A percentile compares a stretch with the other conserved stretches of the same genome.
Evolutionary conservation across 2,797 vertebrate genomes (phyloP).

Genomic region (Garrulus glandarius): DNA sequence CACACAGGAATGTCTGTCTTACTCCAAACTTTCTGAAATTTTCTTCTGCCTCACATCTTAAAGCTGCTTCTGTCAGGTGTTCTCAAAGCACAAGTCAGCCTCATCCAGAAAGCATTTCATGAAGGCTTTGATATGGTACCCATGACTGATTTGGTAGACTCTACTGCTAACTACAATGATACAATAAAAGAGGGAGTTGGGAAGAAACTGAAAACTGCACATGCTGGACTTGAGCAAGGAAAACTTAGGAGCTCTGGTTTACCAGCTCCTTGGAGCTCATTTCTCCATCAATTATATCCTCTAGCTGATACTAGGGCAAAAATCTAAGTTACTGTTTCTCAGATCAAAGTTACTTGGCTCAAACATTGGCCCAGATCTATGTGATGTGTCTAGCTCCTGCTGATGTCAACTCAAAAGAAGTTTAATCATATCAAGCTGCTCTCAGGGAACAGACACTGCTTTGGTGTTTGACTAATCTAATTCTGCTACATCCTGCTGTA

Average conservation of each 20-base stretch:
- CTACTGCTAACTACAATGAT: not conserved
- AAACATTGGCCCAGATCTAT: not conserved
- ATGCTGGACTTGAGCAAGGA: not conserved
- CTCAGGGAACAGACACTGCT: not conserved
- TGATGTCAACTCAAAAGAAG: not conserved
- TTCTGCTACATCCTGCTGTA: not conserved
- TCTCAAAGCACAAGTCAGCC: not conserved
- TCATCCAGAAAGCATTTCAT: not conserved
- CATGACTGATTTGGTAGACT: not conserved
- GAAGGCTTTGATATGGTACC: not conserved
- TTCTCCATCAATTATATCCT: not conserved
- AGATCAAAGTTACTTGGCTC: not conserved
- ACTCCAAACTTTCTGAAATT: not conserved
- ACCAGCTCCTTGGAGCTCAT: not conserved
- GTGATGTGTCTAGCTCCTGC: not conserved
- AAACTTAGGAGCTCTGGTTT: not conserved
- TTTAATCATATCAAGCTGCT: not conserved
- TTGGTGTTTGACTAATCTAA: not conserved
- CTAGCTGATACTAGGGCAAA: not conserved
- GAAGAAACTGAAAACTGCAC: not conserved
- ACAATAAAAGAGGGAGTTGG: not conserved
- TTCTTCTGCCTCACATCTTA: not conserved
- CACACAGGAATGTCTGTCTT: not conserved
- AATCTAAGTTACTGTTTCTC: not conserved
- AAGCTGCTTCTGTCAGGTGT: not conserved